Conservation (phyloP, 2,888 invertebrate species). For the Polydrusus pterygomalis region DNA sequence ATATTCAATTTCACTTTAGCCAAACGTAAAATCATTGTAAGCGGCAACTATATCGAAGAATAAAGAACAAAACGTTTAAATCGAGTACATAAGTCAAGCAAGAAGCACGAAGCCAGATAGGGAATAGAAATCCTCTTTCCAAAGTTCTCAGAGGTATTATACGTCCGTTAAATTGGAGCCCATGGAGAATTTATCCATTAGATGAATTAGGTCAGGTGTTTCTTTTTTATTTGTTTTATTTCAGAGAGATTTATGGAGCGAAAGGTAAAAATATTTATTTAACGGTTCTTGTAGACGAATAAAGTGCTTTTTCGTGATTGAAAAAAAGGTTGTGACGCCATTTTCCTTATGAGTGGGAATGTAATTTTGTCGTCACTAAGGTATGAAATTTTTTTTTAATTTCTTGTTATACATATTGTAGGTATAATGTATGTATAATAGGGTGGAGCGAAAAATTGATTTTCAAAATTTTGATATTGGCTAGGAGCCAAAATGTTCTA, state of each 20-base stretch:
- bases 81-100: conserved; percentile 38
- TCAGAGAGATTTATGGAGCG: conserved; percentile 35
- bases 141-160: conserved; percentile 46
- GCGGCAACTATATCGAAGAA: conserved; percentile 17
- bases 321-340: neutral
- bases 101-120: conserved; percentile 37
- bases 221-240: conserved; percentile 40
- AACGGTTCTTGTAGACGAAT: neutral
- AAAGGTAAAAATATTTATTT: conserved; percentile 22
- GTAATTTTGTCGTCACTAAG: too few relatives aligned
- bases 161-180: conserved; percentile 46
- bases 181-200: conserved; percentile 49
- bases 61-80: conserved; percentile 43
- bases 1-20: neutral
- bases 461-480: too few relatives aligned
- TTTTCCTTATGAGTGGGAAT: neutral
- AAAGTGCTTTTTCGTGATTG: conserved; percentile 6
- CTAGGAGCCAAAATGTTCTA: too few relatives aligned
- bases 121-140: conserved; percentile 50
- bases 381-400: too few relatives aligned
- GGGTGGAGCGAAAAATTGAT: too few relatives aligned
- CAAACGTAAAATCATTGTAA: conserved; percentile 8
- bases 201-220: conserved; percentile 44
- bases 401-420: too few relatives aligned
- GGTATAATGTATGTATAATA: too few relatives aligned